Evolutionary conservation across 2,797 vertebrate species (phyloP).

Genomic region (Tamandua tetradactyla): DNA sequence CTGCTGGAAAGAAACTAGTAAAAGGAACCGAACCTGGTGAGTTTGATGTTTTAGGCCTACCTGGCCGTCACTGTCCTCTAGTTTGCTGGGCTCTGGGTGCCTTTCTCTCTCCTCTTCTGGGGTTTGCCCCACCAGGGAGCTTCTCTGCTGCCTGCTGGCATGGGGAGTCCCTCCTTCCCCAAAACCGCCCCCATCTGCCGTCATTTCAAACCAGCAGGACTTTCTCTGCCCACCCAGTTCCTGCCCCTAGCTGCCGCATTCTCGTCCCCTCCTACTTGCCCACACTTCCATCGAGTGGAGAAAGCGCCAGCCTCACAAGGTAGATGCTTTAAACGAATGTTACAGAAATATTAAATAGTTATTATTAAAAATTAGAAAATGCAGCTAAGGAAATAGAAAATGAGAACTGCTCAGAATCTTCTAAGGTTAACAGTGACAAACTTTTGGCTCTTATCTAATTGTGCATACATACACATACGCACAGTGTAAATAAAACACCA

Average conservation of each 20-base stretch:
- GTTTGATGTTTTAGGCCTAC: background rate
- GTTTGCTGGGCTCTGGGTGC: background rate
- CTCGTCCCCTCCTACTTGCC: background rate
- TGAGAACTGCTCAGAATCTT: background rate
- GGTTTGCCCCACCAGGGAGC: background rate
- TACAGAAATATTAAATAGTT: background rate
- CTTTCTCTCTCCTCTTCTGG: background rate
- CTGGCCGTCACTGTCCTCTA: background rate
- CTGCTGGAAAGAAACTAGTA: background rate
- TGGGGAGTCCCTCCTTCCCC: background rate
- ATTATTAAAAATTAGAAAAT: slow-evolving; percentile 5
- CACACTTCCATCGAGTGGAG: background rate
- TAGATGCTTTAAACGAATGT: background rate
- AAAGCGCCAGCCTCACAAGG: background rate
- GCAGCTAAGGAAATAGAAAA: background rate
- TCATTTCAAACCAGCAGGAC: background rate
- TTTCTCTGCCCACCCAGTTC: no score
- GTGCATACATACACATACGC: no score
- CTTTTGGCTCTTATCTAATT: background rate
- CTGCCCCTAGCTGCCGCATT: background rate
- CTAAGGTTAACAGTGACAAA: background rate
- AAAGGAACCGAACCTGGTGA: background rate
- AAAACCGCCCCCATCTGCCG: background rate
- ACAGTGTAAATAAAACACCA: background rate
- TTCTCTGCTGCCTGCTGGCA: background rate